Evolutionary conservation across 2,888 invertebrate species (phyloP).

Genomic region (Schizaphis graminum): DNA sequence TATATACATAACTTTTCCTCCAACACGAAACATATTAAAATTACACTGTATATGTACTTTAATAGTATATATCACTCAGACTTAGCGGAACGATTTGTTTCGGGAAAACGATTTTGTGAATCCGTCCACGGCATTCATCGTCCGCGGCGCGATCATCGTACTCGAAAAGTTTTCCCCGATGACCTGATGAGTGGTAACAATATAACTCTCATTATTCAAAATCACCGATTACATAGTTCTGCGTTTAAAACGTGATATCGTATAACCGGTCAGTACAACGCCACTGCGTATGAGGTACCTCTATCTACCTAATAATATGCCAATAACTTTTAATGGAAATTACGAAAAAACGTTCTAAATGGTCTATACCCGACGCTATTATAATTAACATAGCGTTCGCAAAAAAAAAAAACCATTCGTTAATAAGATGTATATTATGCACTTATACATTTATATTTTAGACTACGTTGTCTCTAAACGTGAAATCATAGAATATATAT

Average conservation of each 20-base stretch:
- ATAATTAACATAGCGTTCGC: too few species aligned
- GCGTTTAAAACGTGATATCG: neutral
- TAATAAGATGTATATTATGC: neutral
- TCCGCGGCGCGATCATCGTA: neutral
- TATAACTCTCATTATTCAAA: neutral
- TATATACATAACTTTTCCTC: neutral
- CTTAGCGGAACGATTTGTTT: slow-evolving; percentile 7
- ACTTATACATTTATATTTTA: neutral
- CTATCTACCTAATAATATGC: neutral
- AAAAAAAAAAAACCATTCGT: neutral
- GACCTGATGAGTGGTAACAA: neutral
- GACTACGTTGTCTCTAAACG: neutral
- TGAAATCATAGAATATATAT: neutral
- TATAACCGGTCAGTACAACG: neutral
- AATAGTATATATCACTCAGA: neutral
- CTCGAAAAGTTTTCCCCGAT: neutral
- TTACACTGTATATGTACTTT: neutral
- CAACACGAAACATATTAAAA: slow-evolving; percentile 5
- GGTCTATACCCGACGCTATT: neutral
- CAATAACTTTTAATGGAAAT: neutral
- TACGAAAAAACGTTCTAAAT: neutral
- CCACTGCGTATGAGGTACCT: neutral
- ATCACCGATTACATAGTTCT: neutral
- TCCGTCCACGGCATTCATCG: neutral
- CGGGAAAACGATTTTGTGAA: neutral